phyloP scores from a whole-genome alignment of 2,888 invertebrate species.

The Cantharis rustica region DNA sequence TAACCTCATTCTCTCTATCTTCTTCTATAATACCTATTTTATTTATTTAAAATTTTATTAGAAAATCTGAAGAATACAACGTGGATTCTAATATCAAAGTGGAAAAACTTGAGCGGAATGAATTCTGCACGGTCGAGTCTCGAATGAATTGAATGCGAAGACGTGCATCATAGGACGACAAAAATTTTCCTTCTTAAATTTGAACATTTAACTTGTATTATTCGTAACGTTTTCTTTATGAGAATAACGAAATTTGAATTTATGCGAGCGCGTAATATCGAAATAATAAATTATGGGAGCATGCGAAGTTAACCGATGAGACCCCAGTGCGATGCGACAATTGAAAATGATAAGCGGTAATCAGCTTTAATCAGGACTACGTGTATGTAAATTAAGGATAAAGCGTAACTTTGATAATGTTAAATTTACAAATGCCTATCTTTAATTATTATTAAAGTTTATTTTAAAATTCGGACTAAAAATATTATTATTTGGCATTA shows the following conservation, averaged over 20 bases:
- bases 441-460: neutral
- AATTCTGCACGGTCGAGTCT: neutral
- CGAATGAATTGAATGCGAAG: neutral
- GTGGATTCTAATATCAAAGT: neutral
- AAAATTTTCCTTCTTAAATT: neutral
- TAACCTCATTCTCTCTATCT: neutral
- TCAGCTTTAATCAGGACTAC: neutral
- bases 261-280: neutral
- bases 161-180: neutral
- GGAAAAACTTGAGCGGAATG: neutral
- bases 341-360: conserved; percentile 1
- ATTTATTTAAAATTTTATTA: neutral
- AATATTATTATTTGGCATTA: neutral
- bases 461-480: neutral
- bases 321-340: neutral
- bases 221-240: neutral
- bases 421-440: neutral
- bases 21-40: neutral
- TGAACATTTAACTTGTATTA: neutral
- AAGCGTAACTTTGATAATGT: neutral
- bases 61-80: neutral
- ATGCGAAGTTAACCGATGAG: neutral
- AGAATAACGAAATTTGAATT: neutral
- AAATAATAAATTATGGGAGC: neutral
- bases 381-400: neutral